Base-by-base conservation (phyloP, 92 coral and sea anemone species). In the Isaurus tuberculatus region DNA sequence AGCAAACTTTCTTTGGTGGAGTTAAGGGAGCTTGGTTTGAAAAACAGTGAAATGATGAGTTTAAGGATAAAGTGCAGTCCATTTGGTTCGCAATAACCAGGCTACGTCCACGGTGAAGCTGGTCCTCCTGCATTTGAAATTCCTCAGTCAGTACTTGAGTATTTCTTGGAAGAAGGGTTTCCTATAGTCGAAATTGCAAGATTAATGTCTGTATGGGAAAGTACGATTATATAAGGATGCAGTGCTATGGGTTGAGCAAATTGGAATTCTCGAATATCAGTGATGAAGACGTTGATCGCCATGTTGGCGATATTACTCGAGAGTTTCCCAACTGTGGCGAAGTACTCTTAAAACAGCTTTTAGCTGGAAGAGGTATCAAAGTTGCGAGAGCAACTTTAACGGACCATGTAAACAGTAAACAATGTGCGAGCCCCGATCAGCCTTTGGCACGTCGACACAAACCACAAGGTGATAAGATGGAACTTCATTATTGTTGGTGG, bases 141-240 rank as follows among this genome's bases (percentile, higher is more conserved):
- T 63, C 94, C 90, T 32, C 88, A 80, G 87, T 81, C 84, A 16
- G 86, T 91, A 25, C 80, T 88, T 26, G 87, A 81, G 79, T 33
- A 53, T 90, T 84, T 70, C 66, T 57, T 81, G 40, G 84, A 89
- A 53, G 90, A 89, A 77, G 87, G 83, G 34, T 90, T 86, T 64
- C 73, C 86, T 69, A 90, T 81, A 27, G 70, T 67, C 66, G 92
- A 90, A 42, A 90, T 90, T 42, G 86, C 92, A 20, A 48, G 51
- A 57, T 64, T 89, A 75, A 42, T 89, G 83, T 65, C 83, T 27
- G 89, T 89, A 44, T 89, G 90, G 61, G 90, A 86, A 81, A 89
- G 90, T 83, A 89, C 87, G 51, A 71, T 36, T 79, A 77, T 65
- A 55, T 86, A n/a, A 34, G 72, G 73, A 85, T 85, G 85, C 53